These are phyloP conservation scores for Okamejei kenojei DNA, from an alignment of 2,797 vertebrate species.

Conservation along the genomic window DNA sequence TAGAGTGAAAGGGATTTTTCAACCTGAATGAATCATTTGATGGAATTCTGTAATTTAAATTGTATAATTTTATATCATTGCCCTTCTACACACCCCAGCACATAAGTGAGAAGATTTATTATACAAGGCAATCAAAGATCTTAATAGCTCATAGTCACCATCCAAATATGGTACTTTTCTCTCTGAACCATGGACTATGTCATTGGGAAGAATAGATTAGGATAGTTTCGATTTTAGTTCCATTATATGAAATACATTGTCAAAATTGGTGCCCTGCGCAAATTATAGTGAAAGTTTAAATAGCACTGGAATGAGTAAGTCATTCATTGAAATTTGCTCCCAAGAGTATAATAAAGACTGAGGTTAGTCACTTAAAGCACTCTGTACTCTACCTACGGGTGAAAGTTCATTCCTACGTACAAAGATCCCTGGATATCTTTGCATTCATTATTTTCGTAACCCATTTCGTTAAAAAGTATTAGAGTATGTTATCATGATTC, in stretches of 20 bases:
- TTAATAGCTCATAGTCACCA: neutral
- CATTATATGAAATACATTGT: neutral
- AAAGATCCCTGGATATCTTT: neutral
- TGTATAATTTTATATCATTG: neutral
- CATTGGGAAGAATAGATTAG: neutral
- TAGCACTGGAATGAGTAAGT: neutral
- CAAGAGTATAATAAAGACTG: conserved; percentile 32
- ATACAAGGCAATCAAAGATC: neutral
- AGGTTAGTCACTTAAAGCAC: conserved; percentile 14
- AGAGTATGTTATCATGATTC: neutral
- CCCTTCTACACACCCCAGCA: neutral
- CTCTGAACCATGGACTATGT: neutral
- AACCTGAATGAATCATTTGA: conserved; percentile 14
- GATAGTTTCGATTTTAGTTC: neutral
- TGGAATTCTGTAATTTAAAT: neutral
- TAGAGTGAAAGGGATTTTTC: neutral
- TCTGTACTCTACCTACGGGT: neutral
- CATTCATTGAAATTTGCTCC: neutral
- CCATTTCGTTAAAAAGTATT: neutral
- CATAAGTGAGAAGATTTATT: neutral
- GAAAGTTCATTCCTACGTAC: no score
- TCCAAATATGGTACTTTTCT: neutral
- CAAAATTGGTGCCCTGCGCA: conserved; percentile 21
- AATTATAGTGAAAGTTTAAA: conserved; percentile 2
- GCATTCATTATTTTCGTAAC: conserved; percentile 3